Base-by-base conservation (phyloP, 2,797 vertebrate genomes). In the Enteromius paludinosus region DNA sequence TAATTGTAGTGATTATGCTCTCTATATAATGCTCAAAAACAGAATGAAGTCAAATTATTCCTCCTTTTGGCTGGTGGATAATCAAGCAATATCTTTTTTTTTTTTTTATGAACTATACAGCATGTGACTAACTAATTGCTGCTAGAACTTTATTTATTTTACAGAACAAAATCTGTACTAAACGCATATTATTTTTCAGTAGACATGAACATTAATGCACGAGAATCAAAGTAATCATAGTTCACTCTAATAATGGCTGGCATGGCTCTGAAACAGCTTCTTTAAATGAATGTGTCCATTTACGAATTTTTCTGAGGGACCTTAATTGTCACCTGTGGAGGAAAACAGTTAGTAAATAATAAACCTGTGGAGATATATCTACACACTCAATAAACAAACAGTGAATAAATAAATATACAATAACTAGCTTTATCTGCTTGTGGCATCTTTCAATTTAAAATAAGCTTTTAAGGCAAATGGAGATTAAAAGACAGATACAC, bases 271-370 rank as follows among this genome's bases (percentile, higher is more conserved):
- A 30, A 28, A 23, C 8, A 12, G 35, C 59, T 65, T 75, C 79
- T 65, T 76, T 59, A 54, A 71, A 56, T 10, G 0, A 70, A 52
- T 59, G 30, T 23, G 17, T 54, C 56, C 38, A 43, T 61, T 93
- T 94, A 99, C 0, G 98, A 98, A 86, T 97, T 99, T 89, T 99
- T 99, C 95, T 98, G 96, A 0, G 95, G 96, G 10, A 98, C 93
- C 90, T 96, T 98, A 81, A 96, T 90, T 0, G 95, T 97, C 87
- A 99, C 97, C 98, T 99, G 84, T 56, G 76, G 79, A 83, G 9
- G 30, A 88, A 12, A 12, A 38, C 23, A 78, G 0, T 41, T 5
- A 61, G 47, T 28, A 38, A 56, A 25, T 77, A 20, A 33, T 33
- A 68, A 65, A 10, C 11, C 43, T 45, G 12, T 45, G 43, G 4